These are phyloP conservation scores for Hyperoplus immaculatus DNA, from an alignment of 2,797 vertebrate genomes.

Conservation along the genomic window DNA sequence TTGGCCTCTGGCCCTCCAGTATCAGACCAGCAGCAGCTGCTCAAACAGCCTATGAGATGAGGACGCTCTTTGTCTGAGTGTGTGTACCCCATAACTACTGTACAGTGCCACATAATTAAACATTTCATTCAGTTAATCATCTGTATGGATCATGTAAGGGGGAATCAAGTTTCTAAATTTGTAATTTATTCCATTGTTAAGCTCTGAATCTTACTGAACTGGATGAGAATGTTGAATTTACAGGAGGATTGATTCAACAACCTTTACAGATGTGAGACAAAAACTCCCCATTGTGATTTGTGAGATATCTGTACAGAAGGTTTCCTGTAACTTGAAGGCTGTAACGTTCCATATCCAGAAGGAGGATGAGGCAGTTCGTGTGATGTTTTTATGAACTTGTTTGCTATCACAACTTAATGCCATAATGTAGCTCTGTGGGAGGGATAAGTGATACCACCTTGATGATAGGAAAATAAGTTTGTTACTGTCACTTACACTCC, in stretches of 20 bases:
- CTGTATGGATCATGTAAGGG: background rate
- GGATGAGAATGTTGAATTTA: too few relatives aligned
- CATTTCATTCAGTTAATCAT: background rate
- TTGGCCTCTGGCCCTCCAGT: slow-evolving; percentile 14
- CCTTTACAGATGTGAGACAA: background rate
- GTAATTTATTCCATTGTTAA: too few relatives aligned
- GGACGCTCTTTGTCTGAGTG: slow-evolving; percentile 4
- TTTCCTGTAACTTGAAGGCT: background rate
- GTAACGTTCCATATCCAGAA: background rate
- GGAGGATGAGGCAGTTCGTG: background rate
- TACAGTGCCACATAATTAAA: background rate
- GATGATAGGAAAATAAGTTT: background rate
- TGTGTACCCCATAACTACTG: background rate
- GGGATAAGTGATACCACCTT: background rate
- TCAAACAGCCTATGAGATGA: background rate
- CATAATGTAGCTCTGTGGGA: background rate
- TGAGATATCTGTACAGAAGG: background rate
- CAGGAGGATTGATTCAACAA: too few relatives aligned
- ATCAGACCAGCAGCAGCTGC: slow-evolving; percentile 41
- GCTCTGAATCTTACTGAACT: too few relatives aligned
- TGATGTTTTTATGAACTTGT: background rate
- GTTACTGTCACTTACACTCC: background rate
- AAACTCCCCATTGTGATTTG: background rate
- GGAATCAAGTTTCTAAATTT: background rate
- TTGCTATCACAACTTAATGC: background rate